Percentiles rank a stretch among this genome's conserved stretches.
Evolutionary conservation across 2,888 invertebrate genomes (phyloP).

Genomic region (Epicampocera succincta): DNA sequence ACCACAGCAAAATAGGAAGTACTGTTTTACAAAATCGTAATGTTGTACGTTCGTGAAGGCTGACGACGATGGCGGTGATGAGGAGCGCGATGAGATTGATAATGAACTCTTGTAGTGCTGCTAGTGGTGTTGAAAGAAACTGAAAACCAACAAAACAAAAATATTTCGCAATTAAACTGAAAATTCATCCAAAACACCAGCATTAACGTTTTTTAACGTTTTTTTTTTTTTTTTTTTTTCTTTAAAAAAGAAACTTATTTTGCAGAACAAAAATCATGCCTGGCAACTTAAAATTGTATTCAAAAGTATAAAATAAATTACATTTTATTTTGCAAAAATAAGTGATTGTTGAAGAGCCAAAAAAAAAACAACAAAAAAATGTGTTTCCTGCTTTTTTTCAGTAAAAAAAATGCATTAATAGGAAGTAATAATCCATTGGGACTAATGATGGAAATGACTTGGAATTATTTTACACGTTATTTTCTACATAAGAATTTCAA

Average conservation of each 20-base stretch:
- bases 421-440: too few species aligned
- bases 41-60: conserved; percentile 14
- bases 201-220: conserved; percentile 27
- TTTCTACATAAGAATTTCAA: too few species aligned
- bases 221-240: conserved; percentile 15
- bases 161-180: conserved; percentile 62
- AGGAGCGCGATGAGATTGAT: conserved; percentile 63
- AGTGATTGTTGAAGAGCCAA: conserved; percentile 24
- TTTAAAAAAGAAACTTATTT: conserved; percentile 13
- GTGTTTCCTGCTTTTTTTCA: too few species aligned
- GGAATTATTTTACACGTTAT: too few species aligned
- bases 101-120: conserved; percentile 62
- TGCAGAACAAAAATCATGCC: conserved; percentile 24
- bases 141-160: conserved; percentile 35
- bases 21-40: conserved; percentile 33
- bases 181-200: conserved; percentile 59
- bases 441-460: too few species aligned
- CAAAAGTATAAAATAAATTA: conserved; percentile 18
- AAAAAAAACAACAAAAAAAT: not conserved
- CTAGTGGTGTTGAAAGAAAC: conserved; percentile 54
- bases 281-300: conserved; percentile 32
- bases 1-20: conserved; percentile 57
- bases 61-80: conserved; percentile 31
- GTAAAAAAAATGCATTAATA: too few species aligned
- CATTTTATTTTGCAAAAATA: conserved; percentile 13